phyloP scores from a whole-genome alignment of 2,888 invertebrate species.

The Campoplex capitator region DNA sequence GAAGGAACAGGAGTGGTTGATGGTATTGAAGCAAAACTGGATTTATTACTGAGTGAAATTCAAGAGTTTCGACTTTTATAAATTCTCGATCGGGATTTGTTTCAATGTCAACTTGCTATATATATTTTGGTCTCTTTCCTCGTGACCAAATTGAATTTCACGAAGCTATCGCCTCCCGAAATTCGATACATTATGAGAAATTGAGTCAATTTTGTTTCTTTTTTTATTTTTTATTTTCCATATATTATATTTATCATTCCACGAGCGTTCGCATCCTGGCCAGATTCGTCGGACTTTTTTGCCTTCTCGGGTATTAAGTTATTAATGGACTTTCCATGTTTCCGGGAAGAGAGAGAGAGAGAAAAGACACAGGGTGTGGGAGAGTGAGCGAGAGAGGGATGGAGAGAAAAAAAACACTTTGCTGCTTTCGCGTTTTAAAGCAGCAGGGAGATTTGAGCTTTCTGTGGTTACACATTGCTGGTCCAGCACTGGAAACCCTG shows the following conservation, averaged over 20 bases:
- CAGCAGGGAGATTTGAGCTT: conserved; percentile 63
- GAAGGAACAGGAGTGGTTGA: background rate
- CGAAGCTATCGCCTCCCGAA: conserved; percentile 33
- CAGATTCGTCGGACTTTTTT: conserved; percentile 47
- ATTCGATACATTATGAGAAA: conserved; percentile 36
- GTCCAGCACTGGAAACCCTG: conserved; percentile 40
- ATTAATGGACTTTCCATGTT: conserved; percentile 81
- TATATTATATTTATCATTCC: conserved; percentile 56
- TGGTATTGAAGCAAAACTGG: background rate
- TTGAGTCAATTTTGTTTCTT: background rate
- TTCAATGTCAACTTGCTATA: background rate
- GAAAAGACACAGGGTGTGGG: background rate
- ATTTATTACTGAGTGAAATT: background rate
- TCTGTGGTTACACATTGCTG: conserved; percentile 61
- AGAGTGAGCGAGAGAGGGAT: conserved; percentile 6
- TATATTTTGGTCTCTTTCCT: background rate
- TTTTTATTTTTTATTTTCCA: conserved; percentile 1
- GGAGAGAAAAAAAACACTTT: conserved; percentile 45
- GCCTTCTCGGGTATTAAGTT: conserved; percentile 74
- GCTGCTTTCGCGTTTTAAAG: conserved; percentile 61
- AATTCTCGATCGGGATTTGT: background rate
- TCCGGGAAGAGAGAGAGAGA: conserved; percentile 47
- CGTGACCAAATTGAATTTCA: conserved; percentile 9
- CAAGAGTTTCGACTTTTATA: background rate
- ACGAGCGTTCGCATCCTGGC: conserved; percentile 51